Conservation (phyloP, 2,113 vertebrate species). For the Hiodon alosoides region DNA sequence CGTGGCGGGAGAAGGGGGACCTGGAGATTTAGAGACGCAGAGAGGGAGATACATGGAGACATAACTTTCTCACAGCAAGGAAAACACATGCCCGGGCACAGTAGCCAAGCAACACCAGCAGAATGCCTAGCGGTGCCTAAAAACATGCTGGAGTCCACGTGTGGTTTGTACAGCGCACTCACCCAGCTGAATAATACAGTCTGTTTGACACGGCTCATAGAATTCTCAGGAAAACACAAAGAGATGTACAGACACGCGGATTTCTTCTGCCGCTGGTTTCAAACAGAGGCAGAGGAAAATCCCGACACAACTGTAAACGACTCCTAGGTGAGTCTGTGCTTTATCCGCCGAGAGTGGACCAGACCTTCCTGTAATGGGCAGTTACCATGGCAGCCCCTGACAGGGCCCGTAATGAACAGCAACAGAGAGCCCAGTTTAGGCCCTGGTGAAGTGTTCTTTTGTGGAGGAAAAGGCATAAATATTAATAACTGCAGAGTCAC, state of each 20-base stretch:
- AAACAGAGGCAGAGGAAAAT: neutral
- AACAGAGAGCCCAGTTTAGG: neutral
- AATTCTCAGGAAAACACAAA: neutral
- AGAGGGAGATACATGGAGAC: neutral
- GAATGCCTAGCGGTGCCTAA: neutral
- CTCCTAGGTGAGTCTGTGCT: neutral
- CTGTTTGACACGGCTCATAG: neutral
- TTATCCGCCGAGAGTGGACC: constrained; percentile 6
- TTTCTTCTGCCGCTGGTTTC: neutral
- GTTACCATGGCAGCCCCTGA: constrained; percentile 14
- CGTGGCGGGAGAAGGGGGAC: too few relatives aligned
- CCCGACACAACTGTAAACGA: neutral
- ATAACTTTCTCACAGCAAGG: too few relatives aligned
- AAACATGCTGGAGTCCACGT: neutral
- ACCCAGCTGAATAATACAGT: neutral
- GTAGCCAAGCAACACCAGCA: neutral
- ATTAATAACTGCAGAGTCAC: neutral
- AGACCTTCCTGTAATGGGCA: constrained; percentile 1
- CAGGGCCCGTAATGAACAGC: neutral
- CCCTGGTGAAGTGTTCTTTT: neutral
- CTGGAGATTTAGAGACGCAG: neutral
- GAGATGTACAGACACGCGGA: neutral
- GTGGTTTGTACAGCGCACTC: constrained; percentile 2
- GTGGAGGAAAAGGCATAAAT: neutral
- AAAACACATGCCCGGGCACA: too few relatives aligned